phyloP scores from a whole-genome alignment of 2,113 vertebrate species.

The Axis porcinus region DNA sequence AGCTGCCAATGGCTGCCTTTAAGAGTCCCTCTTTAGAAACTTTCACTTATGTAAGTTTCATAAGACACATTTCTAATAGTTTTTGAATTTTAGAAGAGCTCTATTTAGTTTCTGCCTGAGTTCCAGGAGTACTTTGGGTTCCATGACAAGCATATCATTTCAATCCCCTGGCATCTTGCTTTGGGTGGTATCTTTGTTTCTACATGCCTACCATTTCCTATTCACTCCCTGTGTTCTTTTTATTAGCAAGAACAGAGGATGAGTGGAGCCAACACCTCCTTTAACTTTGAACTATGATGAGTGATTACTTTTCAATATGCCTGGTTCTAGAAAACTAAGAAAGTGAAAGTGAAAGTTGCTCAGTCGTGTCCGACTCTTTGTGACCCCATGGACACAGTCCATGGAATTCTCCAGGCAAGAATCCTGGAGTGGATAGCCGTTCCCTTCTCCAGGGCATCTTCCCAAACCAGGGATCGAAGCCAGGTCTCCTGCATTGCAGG shows the following conservation, averaged over 20 bases:
- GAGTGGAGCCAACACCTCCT: not conserved
- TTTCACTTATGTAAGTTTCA: not conserved
- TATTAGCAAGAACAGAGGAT: not conserved
- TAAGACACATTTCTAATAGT: not conserved
- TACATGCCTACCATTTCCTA: not conserved
- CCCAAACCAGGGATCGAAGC: not conserved
- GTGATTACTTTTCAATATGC: not conserved
- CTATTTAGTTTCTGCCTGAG: not conserved
- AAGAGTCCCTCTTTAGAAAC: not conserved
- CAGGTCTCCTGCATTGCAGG: not conserved
- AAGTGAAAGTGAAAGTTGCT: not conserved
- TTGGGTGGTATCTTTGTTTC: not conserved
- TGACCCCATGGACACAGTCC: accelerated
- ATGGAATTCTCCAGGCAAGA: not conserved
- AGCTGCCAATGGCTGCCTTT: not conserved
- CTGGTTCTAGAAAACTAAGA: not conserved
- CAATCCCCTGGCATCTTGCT: not conserved
- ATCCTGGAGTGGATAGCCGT: accelerated
- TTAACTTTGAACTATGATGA: not conserved
- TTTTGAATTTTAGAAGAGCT: not conserved
- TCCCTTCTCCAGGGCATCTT: not conserved
- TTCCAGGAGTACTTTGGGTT: not conserved
- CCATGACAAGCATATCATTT: not conserved
- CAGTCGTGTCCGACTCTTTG: accelerated
- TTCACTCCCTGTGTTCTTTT: not conserved